Evolutionary conservation across 2,113 vertebrate species (phyloP), one percentile per base, ranked within the genome.

Genomic region (Apus apus): DNA sequence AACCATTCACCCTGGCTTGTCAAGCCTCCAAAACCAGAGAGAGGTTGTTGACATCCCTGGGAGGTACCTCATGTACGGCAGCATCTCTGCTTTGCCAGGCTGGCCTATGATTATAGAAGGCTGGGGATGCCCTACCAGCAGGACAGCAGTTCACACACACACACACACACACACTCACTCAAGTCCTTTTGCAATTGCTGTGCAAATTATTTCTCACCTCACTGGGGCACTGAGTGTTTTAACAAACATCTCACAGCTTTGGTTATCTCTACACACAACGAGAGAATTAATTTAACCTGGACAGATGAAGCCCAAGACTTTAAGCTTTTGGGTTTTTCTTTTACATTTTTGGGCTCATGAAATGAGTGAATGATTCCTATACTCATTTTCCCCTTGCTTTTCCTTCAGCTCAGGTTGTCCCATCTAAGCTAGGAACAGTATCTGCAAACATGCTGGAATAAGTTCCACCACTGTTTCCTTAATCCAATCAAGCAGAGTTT

Each of bases 141-240:
- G 27, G 43, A 22, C 15, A 66, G 78, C 62, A 43, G 74, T 57
- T 62, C 66, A 25, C 71, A 27, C 1, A 0, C 40, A 40, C 21
- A 3, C 7, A 72, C 2, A 7, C 48, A 0, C 32, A 40, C 21
- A 3, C 7, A 72, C 2, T 4, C 48, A 0, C 32, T 38, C 67
- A n/a, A 54, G 11, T 9, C 7, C 51, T 88, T 71, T 54, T 61
- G 71, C 71, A 87, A 75, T 50, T 40, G 34, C 17, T 26, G 11
- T n/a, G 46, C 58, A 83, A 92, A 68, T 77, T 71, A 66, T 65
- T 96, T 77, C 79, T 80, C 62, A 80, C 61, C 65, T 78, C 61
- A 13, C 27, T 2, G 2, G 25, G 72, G 34, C 62, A 95, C 82
- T 75, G 20, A 13, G 56, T 9, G 25, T 83, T 90, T 66, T 84